These are phyloP conservation scores for Liasis olivaceus DNA, from an alignment of 2,797 vertebrate species.

Conservation along the genomic window DNA sequence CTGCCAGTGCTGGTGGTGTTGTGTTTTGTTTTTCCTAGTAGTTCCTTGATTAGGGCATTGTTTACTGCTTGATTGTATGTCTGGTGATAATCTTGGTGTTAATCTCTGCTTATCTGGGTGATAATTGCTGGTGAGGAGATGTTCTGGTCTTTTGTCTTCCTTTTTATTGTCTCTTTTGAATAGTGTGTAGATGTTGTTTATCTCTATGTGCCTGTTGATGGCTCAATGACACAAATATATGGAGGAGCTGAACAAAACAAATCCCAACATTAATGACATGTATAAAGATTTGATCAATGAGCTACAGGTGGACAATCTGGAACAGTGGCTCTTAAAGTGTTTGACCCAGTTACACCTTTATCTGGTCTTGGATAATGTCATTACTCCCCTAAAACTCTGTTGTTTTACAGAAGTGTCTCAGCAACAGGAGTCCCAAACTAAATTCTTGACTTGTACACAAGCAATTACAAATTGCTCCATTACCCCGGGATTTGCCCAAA, in stretches of 20 bases:
- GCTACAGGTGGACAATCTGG: neutral
- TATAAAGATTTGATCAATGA: neutral
- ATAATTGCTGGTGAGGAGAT: no score
- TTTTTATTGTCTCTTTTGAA: no score
- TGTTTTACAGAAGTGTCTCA: neutral
- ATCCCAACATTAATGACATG: neutral
- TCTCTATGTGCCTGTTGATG: no score
- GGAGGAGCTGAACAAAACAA: neutral
- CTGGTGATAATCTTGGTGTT: no score
- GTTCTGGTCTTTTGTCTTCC: no score
- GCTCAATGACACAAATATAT: neutral
- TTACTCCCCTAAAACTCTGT: neutral
- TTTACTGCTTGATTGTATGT: no score
- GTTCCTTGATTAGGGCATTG: no score
- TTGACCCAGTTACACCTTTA: neutral
- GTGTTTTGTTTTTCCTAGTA: no score
- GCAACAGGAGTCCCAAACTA: neutral
- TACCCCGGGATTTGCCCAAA: neutral
- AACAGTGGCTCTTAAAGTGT: neutral
- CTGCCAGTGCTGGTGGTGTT: no score
- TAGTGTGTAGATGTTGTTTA: no score
- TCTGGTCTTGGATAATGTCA: neutral
- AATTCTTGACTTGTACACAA: neutral
- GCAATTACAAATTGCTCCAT: neutral
- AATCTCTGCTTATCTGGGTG: no score